Evolutionary conservation across 2,797 vertebrate genomes (phyloP).

Genomic region (Melanotaenia nigrans): DNA sequence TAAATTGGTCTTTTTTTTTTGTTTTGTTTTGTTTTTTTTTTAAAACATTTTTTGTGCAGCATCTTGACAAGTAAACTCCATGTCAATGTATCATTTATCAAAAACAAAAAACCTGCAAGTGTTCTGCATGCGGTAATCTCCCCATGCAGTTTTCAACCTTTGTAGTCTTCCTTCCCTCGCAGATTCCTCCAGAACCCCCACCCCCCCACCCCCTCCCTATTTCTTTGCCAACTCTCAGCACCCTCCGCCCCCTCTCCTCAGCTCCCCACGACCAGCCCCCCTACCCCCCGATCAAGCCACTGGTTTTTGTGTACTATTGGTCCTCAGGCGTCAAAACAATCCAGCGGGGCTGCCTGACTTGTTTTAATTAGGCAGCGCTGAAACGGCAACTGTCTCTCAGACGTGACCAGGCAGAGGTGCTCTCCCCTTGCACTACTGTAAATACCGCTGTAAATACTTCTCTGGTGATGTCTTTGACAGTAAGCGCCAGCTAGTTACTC

Average conservation of each 20-base stretch:
- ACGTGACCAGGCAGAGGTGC: slow-evolving; percentile 95
- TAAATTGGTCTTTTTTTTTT: slow-evolving; percentile 69
- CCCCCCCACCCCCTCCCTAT: slow-evolving; percentile 30
- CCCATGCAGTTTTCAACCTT: slow-evolving; percentile 89
- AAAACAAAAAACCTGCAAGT: slow-evolving; percentile 58
- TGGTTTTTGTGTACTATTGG: slow-evolving; percentile 94
- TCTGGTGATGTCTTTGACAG: slow-evolving; percentile 95
- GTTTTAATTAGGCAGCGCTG: slow-evolving; percentile 96
- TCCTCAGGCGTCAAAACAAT: slow-evolving; percentile 99
- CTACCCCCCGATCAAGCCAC: slow-evolving; percentile 93
- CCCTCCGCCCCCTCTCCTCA: slow-evolving; percentile 74
- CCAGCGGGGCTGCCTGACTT: slow-evolving; percentile 95
- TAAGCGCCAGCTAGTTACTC: slow-evolving; percentile 90
- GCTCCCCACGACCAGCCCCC: slow-evolving; percentile 61
- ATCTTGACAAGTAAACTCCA: slow-evolving; percentile 58
- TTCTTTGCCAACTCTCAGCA: slow-evolving; percentile 83
- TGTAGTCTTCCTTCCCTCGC: slow-evolving; percentile 87
- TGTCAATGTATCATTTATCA: slow-evolving; percentile 26
- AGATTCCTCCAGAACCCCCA: slow-evolving; percentile 67
- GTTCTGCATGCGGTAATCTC: slow-evolving; percentile 92
- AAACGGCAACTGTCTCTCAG: slow-evolving; percentile 94
- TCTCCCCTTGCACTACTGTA: slow-evolving; percentile 86
- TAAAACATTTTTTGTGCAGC: slow-evolving; percentile 85
- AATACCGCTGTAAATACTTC: slow-evolving; percentile 98
- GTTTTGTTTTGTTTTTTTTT: slow-evolving; percentile 75